Percentiles rank a stretch among this genome's conserved stretches.
These are phyloP conservation scores for Proisotoma minuta DNA, from an alignment of 2,888 invertebrate genomes.

Conservation along the genomic window DNA sequence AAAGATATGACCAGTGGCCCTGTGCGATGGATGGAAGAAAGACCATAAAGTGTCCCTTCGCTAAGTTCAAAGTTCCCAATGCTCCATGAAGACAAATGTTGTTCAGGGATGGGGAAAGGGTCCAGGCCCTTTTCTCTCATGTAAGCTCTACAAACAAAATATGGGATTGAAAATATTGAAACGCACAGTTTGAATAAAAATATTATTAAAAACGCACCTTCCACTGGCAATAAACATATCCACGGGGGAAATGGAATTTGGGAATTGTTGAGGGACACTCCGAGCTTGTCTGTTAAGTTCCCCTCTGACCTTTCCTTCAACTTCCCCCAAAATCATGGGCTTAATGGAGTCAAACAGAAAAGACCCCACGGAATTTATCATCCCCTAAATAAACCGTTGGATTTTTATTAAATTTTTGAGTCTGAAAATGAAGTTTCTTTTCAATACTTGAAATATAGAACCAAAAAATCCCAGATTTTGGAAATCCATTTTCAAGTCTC, in stretches of 20 bases:
- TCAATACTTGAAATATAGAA: conserved; percentile 56
- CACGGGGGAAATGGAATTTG: conserved; percentile 78
- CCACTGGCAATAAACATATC: conserved; percentile 75
- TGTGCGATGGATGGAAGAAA: conserved; percentile 74
- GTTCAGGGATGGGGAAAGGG: conserved; percentile 63
- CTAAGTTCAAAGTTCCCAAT: conserved; percentile 57
- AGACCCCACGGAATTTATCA: conserved; percentile 75
- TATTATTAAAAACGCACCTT: conserved; percentile 41
- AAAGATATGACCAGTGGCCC: conserved; percentile 67
- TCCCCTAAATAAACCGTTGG: conserved; percentile 56
- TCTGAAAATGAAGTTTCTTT: conserved; percentile 5
- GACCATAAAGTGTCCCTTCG: conserved; percentile 72
- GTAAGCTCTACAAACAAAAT: conserved; percentile 63
- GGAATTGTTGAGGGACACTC: conserved; percentile 67
- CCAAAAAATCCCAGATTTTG: conserved; percentile 75
- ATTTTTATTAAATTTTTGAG: not conserved
- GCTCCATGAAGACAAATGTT: conserved; percentile 28
- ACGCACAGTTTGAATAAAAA: too few species aligned
- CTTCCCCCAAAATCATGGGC: conserved; percentile 67
- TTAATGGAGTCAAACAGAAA: conserved; percentile 82
- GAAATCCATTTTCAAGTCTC: conserved; percentile 61
- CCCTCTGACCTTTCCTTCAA: conserved; percentile 66
- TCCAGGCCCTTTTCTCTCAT: conserved; percentile 65
- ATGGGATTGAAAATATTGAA: too few species aligned
- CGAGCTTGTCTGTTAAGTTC: conserved; percentile 71